Base-by-base conservation (phyloP, 1,140 invertebrate species). In the Portunus trituberculatus region DNA sequence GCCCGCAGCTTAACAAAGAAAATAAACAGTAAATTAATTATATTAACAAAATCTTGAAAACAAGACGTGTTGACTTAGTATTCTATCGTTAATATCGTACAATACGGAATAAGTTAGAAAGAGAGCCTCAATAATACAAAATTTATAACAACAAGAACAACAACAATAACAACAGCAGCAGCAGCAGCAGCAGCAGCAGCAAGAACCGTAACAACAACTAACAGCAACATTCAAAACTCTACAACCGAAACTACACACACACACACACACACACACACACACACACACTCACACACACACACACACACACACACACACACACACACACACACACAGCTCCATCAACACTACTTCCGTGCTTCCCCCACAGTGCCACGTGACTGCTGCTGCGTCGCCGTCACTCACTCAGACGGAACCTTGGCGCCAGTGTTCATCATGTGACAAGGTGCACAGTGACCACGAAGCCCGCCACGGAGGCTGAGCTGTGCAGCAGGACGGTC, bases 381-480 rank as follows among this genome's bases (percentile, higher is more conserved):
- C 39, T 39, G 39, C 39, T 39, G 39, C 39, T 39, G 39, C 39
- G 39, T 1, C 39, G 39, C 39, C 39, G 6, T 39, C 52, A 59
- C 52, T 16, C 52, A 59, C 8, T 16, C 52, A 20, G 1, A 59
- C 52, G 20, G 12, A 59, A 59, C 52, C 52, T 20, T 59, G 10
- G 12, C 39, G 39, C 12, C 52, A n/a, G 32, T 28, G 10, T 48
- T 48, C 4, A 89, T 86, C 82, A 93, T 12, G 28, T 48, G 25
- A 87, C 83, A 48, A 95, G 31, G 45, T 95, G 94, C 12, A 95
- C 89, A 10, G 94, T 91, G 48, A 89, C 94, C 4, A 59, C 89
- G 8, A 95, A 91, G 4, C 46, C 89, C 12, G 94, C 94, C 32
- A 95, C 20, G 31, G 94, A 28, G 6, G 94, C 91, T 0, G 59